Evolutionary conservation across 2,797 vertebrate genomes (phyloP), one percentile per base, ranked within the genome.

Genomic region (Takifugu ocellatus): DNA sequence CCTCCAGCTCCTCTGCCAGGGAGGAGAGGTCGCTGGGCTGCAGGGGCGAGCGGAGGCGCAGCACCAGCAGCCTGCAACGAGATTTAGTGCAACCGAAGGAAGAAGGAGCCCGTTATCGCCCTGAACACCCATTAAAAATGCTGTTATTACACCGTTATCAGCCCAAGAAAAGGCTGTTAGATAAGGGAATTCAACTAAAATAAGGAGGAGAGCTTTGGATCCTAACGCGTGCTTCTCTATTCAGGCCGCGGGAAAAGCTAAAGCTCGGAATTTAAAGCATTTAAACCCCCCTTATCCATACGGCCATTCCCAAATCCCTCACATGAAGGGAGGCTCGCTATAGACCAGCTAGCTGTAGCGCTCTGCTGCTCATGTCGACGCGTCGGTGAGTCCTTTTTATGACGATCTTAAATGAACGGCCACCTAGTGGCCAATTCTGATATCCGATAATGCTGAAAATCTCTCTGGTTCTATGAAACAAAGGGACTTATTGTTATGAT

Each of bases 1-100:
- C 88, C 79, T 94, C 92, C 62, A 97, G 68, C 61, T 89, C 83
- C 64, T 88, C 88, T 16, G 88, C 89, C 77, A 96, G 91, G 47
- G 84, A 78, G 54, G 82, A 24, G 49, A 95, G 84, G 2, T 77
- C 69, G 0, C 47, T 68, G 0, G 83, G 84, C 70, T 88, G 91
- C 78, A 90, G 66, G 0, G 74, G 44, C 15, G 89, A 91, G 3
- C 88, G 89, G 51, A 94, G 82, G 4, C 81, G 87, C 17, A 94
- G 25, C 16, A 94, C 83, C 16, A 95, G 84, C 55, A 97, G 91
- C n/a, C 93, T 96, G 82, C 9, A 45, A 49, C 54, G 43, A 59
- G 33, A 44, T 39, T 10, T 36, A 26, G 51, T 53, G 52, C 75
- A 62, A 0, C 43, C 14, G 50, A n/a, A 15, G 51, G 56, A 27